phyloP scores from a whole-genome alignment of 2,888 invertebrate genomes.

The Palloptera scutellata region DNA sequence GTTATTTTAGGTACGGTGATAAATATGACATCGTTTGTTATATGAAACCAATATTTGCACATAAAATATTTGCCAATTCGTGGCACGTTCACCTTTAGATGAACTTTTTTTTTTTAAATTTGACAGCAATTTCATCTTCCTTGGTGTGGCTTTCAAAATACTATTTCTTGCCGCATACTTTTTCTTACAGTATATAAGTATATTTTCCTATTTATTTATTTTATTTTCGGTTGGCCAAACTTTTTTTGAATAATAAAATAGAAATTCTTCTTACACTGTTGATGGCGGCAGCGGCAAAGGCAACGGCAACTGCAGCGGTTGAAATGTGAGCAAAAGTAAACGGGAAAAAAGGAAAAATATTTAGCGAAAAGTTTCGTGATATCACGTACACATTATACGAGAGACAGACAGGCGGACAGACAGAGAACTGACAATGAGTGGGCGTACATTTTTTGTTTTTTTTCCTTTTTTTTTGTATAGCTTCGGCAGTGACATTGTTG shows the following conservation, averaged over 20 bases:
- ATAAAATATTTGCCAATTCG: slow-evolving; percentile 26
- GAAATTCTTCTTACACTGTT: slow-evolving; percentile 2
- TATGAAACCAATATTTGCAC: slow-evolving; percentile 25
- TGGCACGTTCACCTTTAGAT: slow-evolving; percentile 32
- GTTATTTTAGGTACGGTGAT: slow-evolving; percentile 17
- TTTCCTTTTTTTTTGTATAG: not conserved
- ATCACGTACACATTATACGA: slow-evolving; percentile 28
- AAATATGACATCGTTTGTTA: slow-evolving; percentile 36
- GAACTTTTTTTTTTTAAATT: slow-evolving; percentile 40
- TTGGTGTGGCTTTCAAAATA: slow-evolving; percentile 19
- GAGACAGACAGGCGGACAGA: too few species aligned
- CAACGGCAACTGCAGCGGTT: not conserved
- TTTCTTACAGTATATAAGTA: slow-evolving; percentile 14
- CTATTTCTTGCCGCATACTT: slow-evolving; percentile 10
- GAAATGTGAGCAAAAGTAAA: not conserved
- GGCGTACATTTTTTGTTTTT: slow-evolving; percentile 14
- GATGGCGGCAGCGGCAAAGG: slow-evolving; percentile 12
- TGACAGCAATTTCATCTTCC: slow-evolving; percentile 39
- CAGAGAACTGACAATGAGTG: slow-evolving; percentile 22
- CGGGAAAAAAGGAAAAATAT: not conserved
- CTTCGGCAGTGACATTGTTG: not conserved
- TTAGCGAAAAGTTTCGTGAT: slow-evolving; percentile 21
- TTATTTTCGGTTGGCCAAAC: slow-evolving; percentile 1
- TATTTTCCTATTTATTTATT: not conserved
- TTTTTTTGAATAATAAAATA: slow-evolving; percentile 20